Evolutionary conservation across 1,140 invertebrate genomes (phyloP), one percentile per base, ranked within the genome.

Genomic region (Lethrus apterus): DNA sequence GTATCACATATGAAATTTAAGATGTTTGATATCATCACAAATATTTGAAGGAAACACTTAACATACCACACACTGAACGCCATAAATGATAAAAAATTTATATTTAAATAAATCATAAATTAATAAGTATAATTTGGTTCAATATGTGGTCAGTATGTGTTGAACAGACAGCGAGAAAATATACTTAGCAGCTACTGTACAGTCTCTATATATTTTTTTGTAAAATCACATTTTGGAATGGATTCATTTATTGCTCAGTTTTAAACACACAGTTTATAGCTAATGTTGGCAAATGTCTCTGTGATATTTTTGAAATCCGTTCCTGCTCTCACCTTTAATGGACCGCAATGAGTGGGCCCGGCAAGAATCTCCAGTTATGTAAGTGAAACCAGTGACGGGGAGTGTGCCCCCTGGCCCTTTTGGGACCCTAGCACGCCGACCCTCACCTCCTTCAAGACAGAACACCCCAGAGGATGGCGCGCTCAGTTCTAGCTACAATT

Each of bases 401-500:
- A 80, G 74, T 41, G 79, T 83, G 59, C 79, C 80, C 59, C 78
- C 73, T 5, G 60, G 58, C 26, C 60, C 60, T 58, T 71, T 73
- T 59, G 70, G 70, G 65, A 68, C 68, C 56, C 62, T 65, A 56
- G 70, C 69, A 67, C 71, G 68, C 65, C 72, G 69, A 50, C 70
- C 70, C 60, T 72, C 74, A 59, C 70, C 72, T 60, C 70, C 70
- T 50, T 76, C 75, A 68, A 78, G 70, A 68, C 75, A 79, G 66
- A 78, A 79, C 46, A 78, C 77, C 58, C 72, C 71, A 70, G 80
- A 80, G 75, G 80, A 80, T 63, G 81, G 78, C 70, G 81, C 78
- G 77, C 81, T 81, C 72, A 85, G 80, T 76, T 88, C 84, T 88
- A 88, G 86, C 86, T 89, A 92, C 81, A 92, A 86, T 69, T 90